These are phyloP conservation scores for Cebus imitator DNA, from an alignment of 2,113 vertebrate species.

Conservation along the genomic window DNA sequence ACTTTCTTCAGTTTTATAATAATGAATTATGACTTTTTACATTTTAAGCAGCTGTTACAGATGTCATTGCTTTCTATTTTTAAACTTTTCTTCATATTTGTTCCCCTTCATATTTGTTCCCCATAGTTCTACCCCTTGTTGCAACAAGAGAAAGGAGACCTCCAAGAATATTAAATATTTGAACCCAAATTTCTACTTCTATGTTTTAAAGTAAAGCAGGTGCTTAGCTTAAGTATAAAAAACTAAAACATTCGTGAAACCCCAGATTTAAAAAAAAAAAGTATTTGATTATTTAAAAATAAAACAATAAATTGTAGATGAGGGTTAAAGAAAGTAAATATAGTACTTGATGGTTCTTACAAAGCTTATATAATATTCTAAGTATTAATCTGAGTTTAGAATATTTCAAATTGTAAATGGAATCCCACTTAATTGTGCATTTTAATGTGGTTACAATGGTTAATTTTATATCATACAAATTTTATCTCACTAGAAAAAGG, in stretches of 20 bases:
- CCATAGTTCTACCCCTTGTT: not conserved
- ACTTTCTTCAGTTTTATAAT: slow-evolving; percentile 49
- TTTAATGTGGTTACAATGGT: not conserved
- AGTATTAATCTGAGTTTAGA: slow-evolving; percentile 25
- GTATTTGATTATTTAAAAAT: slow-evolving; percentile 1
- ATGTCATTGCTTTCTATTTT: slow-evolving; percentile 52
- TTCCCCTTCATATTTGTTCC: not conserved
- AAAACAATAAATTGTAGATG: not conserved
- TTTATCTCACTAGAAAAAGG: slow-evolving; percentile 46
- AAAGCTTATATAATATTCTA: slow-evolving; percentile 24
- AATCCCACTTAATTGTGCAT: not conserved
- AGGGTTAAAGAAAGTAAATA: not conserved
- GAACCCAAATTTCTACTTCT: slow-evolving; percentile 64
- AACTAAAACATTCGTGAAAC: not conserved
- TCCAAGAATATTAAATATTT: slow-evolving; percentile 55
- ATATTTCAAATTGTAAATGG: slow-evolving; percentile 26
- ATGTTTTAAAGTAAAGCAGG: slow-evolving; percentile 39
- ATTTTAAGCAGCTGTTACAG: slow-evolving; percentile 56
- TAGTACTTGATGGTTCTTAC: not conserved
- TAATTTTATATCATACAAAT: not conserved
- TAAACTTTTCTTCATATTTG: not conserved
- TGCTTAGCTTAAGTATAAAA: slow-evolving; percentile 57
- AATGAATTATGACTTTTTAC: not conserved
- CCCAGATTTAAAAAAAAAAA: slow-evolving; percentile 12
- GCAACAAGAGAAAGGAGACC: slow-evolving; percentile 26